Evolutionary conservation across 2,888 invertebrate genomes (phyloP), one percentile per base, ranked within the genome.

Genomic region (Lycophotia porphyrea): DNA sequence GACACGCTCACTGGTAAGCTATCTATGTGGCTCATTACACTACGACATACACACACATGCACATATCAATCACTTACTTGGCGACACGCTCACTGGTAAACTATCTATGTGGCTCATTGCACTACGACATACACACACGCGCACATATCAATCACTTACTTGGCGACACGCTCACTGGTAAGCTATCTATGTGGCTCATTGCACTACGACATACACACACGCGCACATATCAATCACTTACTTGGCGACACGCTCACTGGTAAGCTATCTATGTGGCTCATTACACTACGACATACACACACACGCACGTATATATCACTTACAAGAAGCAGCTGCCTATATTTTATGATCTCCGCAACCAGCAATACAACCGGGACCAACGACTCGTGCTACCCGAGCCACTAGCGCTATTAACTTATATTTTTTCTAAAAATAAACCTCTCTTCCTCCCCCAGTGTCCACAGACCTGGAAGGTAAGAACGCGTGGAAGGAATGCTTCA

Each of bases 401-500:
- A 42, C 42, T 42, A 21, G 44, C 44, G 1, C 44, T 44, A 44
- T 44, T 44, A 44, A 44, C 18, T 9, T 24, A 3, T 9, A 0
- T 42, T 42, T 0, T 0, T 42, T 42, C 3, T 3, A 42, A 42
- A n/a, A 34, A 34, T 60, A 34, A 60, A 74, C 18, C 15, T 39
- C 2, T 27, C 15, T 66, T 70, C 15, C 1, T 0, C 18, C 27
- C 9, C 31, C 95, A 99, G 99, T 99, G 15, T 98, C 98, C 18
- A 98, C 98, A 7, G 99, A 99, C 94, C 97, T 99, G 66, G 98
- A 98, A 86, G 98, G 98, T 90, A 98, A 98, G 93, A 98, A 98
- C 88, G 98, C 98, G 1, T 99, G 99, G 99, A 98, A 98, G 90
- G 98, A 98, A 90, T 99, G 99, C 91, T 98, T 99, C 89, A 97